Percentiles rank a stretch among this genome's conserved stretches.
phyloP scores from a whole-genome alignment of 2,888 invertebrate genomes.

The Eupithecia exiguata region DNA sequence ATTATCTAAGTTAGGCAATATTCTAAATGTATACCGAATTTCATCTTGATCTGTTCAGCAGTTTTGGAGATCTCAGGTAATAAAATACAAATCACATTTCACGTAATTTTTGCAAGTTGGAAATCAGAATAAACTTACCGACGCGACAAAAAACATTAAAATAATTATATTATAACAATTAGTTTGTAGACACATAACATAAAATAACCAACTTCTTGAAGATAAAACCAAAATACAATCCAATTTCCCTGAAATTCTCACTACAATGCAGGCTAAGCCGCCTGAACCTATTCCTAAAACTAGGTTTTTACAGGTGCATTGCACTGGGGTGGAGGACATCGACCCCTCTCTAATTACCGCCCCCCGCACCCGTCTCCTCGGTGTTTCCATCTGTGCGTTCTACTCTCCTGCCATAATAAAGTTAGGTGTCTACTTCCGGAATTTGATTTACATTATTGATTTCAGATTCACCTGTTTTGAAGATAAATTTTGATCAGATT shows the following conservation, averaged over 20 bases:
- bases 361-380: constrained; percentile 22
- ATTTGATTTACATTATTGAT: neutral
- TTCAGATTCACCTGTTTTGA: neutral
- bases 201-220: neutral
- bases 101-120: too few relatives aligned
- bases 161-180: neutral
- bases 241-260: neutral
- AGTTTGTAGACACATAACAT: neutral
- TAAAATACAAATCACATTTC: too few relatives aligned
- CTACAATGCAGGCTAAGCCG: constrained; percentile 10
- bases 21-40: too few relatives aligned
- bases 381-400: constrained; percentile 20
- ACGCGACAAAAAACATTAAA: neutral
- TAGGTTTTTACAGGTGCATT: constrained; percentile 35
- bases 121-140: neutral
- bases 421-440: neutral
- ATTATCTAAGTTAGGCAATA: too few relatives aligned
- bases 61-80: too few relatives aligned
- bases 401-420: constrained; percentile 11
- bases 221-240: neutral
- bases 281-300: constrained; percentile 28
- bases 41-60: too few relatives aligned
- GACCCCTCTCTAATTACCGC: constrained; percentile 46
- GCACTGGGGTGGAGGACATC: constrained; percentile 42
- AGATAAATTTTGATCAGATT: too few relatives aligned